A percentile compares a stretch with the other conserved stretches of the same genome.
phyloP scores from a whole-genome alignment of 2,797 vertebrate species.

The Siniperca obscura region DNA sequence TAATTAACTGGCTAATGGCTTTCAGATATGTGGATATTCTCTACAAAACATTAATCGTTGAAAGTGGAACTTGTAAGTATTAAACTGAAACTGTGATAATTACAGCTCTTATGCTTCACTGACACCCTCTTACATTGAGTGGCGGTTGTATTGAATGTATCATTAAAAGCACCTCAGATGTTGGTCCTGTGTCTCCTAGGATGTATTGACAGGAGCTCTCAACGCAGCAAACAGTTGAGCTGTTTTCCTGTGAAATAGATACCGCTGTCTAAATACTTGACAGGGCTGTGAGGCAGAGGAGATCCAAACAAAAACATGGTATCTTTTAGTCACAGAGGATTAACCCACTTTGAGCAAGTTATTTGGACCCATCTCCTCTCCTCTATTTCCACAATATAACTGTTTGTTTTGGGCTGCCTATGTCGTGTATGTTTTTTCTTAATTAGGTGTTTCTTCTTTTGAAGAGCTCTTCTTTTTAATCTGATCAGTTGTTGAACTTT shows the following conservation, averaged over 20 bases:
- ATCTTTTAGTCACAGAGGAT: conserved; percentile 73
- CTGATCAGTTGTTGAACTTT: conserved; percentile 58
- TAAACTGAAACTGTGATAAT: background rate
- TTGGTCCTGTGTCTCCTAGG: conserved; percentile 16
- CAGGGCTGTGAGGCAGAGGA: conserved; percentile 33
- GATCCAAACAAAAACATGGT: conserved; percentile 69
- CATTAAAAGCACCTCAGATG: conserved; percentile 33
- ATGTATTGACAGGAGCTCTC: conserved; percentile 53
- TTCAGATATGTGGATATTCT: background rate
- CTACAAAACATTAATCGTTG: background rate
- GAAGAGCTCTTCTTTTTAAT: conserved; percentile 58
- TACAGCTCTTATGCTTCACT: background rate
- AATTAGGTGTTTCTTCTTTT: conserved; percentile 61
- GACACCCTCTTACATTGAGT: background rate
- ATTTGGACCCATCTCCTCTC: conserved; percentile 46
- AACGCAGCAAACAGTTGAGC: conserved; percentile 38
- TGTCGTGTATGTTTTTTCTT: conserved; percentile 57
- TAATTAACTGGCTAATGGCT: background rate
- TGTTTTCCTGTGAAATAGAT: conserved; percentile 69
- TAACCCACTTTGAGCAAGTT: conserved; percentile 48
- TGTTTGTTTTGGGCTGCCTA: conserved; percentile 65
- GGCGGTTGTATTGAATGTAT: conserved; percentile 4
- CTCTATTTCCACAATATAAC: conserved; percentile 62
- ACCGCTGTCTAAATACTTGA: conserved; percentile 40
- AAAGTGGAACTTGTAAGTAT: background rate